Evolutionary conservation across 2,888 invertebrate genomes (phyloP).

Genomic region (Mythimna pallens): DNA sequence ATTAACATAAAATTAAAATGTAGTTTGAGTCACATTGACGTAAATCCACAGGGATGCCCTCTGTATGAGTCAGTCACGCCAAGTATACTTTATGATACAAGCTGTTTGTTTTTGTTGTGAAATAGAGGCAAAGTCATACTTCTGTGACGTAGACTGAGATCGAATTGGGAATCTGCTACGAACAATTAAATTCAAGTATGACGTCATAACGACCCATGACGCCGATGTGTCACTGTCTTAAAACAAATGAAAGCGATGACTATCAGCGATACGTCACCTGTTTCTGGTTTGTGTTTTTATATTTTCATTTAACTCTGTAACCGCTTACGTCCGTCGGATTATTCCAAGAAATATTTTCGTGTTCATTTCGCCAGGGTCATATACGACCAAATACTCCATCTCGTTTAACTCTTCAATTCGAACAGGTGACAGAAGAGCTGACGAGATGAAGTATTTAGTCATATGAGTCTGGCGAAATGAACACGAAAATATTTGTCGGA

Average conservation of each 20-base stretch:
- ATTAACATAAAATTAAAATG: constrained; percentile 10
- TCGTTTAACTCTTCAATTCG: no score
- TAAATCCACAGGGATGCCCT: constrained; percentile 15
- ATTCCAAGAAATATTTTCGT: no score
- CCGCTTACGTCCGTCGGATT: no score
- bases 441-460: constrained; percentile 3
- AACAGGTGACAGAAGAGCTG: no score
- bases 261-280: constrained; percentile 23
- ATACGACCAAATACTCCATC: no score
- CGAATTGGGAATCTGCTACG: neutral
- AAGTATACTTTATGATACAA: constrained; percentile 5
- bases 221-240: neutral
- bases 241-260: constrained; percentile 26
- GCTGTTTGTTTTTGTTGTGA: constrained; percentile 6
- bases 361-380: no score
- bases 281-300: constrained; percentile 8
- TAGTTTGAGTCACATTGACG: constrained; percentile 36
- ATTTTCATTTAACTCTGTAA: constrained; percentile 1
- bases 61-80: constrained; percentile 20
- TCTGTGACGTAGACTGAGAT: neutral
- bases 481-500: no score
- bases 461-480: no score
- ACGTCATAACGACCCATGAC: constrained; percentile 4
- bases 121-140: constrained; percentile 10
- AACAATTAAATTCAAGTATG: neutral